These are phyloP conservation scores for Hydraecia micacea DNA, from an alignment of 2,888 invertebrate species.

Conservation along the genomic window DNA sequence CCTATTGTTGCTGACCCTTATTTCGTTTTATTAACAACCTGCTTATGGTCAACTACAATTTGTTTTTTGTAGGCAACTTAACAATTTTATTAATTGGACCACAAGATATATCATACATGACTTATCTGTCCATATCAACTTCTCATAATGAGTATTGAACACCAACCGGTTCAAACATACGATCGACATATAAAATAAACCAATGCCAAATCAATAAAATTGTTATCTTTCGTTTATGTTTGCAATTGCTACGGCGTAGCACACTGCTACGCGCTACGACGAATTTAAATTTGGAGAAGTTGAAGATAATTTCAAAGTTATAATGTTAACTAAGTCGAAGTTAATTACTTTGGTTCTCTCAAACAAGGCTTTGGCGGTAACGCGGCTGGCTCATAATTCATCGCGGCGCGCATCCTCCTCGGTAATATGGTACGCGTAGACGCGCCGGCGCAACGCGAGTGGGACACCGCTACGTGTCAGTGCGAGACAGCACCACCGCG, in stretches of 20 bases:
- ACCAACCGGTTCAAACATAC: conserved; percentile 52
- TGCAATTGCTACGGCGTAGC: conserved; percentile 73
- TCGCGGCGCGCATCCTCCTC: conserved; percentile 81
- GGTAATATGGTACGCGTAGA: conserved; percentile 83
- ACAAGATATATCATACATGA: conserved; percentile 59
- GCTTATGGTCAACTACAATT: no score
- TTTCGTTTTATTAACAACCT: background rate
- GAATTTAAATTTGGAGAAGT: conserved; percentile 65
- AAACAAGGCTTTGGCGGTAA: conserved; percentile 89
- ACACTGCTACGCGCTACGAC: conserved; percentile 69
- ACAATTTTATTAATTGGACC: conserved; percentile 46
- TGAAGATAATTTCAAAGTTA: conserved; percentile 75
- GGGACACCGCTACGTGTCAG: conserved; percentile 71
- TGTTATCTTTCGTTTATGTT: conserved; percentile 29
- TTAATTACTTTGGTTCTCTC: conserved; percentile 88
- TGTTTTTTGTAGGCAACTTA: background rate
- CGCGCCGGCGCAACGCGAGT: conserved; percentile 84
- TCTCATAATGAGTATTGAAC: conserved; percentile 64
- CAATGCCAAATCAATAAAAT: conserved; percentile 56
- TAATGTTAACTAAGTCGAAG: conserved; percentile 87
- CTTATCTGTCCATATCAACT: conserved; percentile 59
- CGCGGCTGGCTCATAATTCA: conserved; percentile 84
- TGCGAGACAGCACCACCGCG: conserved; percentile 64
- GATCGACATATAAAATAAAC: conserved; percentile 55
- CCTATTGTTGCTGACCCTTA: background rate